A percentile compares a stretch with the other conserved stretches of the same genome.
phyloP scores from a whole-genome alignment of 1,140 invertebrate genomes.

The Homarus americanus region DNA sequence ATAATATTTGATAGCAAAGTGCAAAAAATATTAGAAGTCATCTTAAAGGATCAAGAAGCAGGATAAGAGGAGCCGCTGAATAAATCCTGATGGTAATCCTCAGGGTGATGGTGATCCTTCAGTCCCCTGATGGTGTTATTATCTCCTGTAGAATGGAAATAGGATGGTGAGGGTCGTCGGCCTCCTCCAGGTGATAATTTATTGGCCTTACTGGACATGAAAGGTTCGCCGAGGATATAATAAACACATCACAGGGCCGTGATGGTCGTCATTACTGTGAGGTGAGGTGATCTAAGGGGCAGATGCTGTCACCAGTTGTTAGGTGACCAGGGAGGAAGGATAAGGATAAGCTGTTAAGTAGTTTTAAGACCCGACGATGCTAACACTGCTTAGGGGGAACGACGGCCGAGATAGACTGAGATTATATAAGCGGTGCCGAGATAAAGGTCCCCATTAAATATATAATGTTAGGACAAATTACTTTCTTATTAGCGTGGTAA shows the following conservation, averaged over 20 bases:
- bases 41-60: no score
- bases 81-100: neutral
- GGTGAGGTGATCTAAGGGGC: neutral
- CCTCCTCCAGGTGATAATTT: neutral
- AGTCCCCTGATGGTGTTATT: neutral
- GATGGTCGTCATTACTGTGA: neutral
- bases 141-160: neutral
- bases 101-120: neutral
- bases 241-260: slow-evolving; percentile 1
- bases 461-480: neutral
- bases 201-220: neutral
- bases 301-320: neutral
- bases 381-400: neutral
- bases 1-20: no score
- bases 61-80: neutral
- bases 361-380: neutral
- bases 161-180: neutral
- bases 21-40: no score
- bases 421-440: neutral
- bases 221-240: neutral
- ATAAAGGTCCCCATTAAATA: neutral
- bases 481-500: neutral
- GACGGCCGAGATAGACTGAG: neutral
- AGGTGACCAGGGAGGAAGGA: no score
- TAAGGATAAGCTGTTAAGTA: neutral